phyloP scores from a whole-genome alignment of 2,113 vertebrate species.

The Mormyrus lacerda region DNA sequence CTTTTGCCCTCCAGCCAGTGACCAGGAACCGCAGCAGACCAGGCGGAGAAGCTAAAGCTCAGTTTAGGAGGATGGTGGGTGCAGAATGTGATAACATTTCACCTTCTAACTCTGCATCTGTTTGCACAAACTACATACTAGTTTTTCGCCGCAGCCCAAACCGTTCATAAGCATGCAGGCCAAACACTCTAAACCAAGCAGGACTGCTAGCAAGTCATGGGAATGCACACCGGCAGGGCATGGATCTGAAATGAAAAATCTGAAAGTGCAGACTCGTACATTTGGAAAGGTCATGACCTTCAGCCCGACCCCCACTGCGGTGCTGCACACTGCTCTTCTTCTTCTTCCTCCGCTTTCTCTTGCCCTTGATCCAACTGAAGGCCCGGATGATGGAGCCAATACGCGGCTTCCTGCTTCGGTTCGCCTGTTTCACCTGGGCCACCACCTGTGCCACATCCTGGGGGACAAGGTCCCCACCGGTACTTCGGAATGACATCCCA shows the following conservation, averaged over 20 bases:
- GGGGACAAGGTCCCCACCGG: conserved; percentile 62
- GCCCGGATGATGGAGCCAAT: conserved; percentile 55
- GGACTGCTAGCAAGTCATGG: background rate
- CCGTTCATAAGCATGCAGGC: background rate
- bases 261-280: conserved; percentile 38
- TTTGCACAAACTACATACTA: background rate
- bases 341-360: conserved; percentile 60
- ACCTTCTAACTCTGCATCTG: background rate
- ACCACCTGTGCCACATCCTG: conserved; percentile 66
- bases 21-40: background rate
- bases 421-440: conserved; percentile 51
- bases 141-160: background rate
- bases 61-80: background rate
- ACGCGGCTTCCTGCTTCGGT: conserved; percentile 52
- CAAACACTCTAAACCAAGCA: background rate
- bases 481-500: conserved; percentile 61
- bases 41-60: background rate
- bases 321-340: conserved; percentile 42
- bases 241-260: background rate
- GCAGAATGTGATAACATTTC: background rate
- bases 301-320: conserved; percentile 44
- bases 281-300: conserved; percentile 35
- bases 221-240: background rate
- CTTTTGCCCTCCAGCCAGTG: background rate
- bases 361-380: conserved; percentile 64